Evolutionary conservation across 2,113 vertebrate genomes (phyloP).

Genomic region (Manacus vitellinus): DNA sequence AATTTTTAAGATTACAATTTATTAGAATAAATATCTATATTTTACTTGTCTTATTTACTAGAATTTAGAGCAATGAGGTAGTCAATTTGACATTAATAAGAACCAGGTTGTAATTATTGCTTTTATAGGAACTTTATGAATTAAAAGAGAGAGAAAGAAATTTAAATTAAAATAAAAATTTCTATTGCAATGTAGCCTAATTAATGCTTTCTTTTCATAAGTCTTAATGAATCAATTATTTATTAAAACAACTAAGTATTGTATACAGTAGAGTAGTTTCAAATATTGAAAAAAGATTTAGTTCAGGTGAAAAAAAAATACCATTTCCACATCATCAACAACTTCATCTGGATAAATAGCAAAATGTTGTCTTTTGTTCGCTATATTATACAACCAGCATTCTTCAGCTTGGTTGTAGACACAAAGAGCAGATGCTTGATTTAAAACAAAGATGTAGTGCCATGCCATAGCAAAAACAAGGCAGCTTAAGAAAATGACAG

Average conservation of each 20-base stretch:
- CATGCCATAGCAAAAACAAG: conserved; percentile 8
- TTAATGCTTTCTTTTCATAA: background rate
- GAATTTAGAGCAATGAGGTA: background rate
- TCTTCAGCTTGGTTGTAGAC: background rate
- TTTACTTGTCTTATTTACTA: background rate
- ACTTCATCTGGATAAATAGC: background rate
- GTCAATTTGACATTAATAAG: background rate
- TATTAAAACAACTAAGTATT: background rate
- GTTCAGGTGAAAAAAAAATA: background rate
- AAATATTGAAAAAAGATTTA: background rate
- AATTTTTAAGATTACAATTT: background rate
- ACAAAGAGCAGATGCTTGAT: conserved; percentile 41
- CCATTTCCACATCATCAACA: background rate
- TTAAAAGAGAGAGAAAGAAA: background rate
- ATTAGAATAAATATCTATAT: background rate
- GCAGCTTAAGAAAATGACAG: conserved; percentile 23
- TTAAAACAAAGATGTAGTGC: conserved; percentile 30
- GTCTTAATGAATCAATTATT: background rate
- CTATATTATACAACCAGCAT: background rate
- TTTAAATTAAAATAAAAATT: background rate
- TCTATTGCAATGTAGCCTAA: background rate
- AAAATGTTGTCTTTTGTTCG: background rate
- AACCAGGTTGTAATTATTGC: background rate
- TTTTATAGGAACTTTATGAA: background rate
- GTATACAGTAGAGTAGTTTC: background rate